Conservation (phyloP, 2,888 invertebrate species). For the Parnassius smintheus region DNA sequence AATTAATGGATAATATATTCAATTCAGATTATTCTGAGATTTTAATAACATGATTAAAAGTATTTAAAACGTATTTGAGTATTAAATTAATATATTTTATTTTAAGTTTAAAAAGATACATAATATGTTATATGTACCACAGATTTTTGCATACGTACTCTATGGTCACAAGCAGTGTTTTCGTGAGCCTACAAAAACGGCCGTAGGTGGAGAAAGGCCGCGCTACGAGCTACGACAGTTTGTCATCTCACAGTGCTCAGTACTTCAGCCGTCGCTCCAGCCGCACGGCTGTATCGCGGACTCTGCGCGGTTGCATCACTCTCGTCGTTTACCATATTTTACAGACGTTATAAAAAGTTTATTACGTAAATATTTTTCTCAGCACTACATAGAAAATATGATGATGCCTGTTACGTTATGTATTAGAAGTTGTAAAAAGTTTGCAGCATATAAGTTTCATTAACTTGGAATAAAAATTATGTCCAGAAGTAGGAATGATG, state of each 20-base stretch:
- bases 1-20: too few species aligned
- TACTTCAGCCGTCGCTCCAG: constrained; percentile 58
- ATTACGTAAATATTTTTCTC: constrained; percentile 41
- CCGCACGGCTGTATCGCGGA: constrained; percentile 48
- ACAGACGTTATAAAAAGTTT: constrained; percentile 56
- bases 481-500: not conserved
- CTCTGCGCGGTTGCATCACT: constrained; percentile 41
- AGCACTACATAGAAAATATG: constrained; percentile 19
- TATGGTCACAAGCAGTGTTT: not conserved
- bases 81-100: too few species aligned
- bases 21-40: too few species aligned
- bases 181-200: constrained; percentile 6
- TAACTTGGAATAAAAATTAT: constrained; percentile 2
- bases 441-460: constrained; percentile 1
- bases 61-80: too few species aligned
- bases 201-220: constrained; percentile 30
- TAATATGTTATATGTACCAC: not conserved
- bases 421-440: constrained; percentile 34
- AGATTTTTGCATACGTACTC: not conserved
- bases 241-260: constrained; percentile 58
- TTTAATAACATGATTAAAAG: too few species aligned
- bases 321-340: constrained; percentile 64
- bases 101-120: too few species aligned
- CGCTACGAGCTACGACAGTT: constrained; percentile 37
- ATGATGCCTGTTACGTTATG: constrained; percentile 35